Percentiles rank a stretch among this genome's conserved stretches.
Evolutionary conservation across 35 echinoderm and acorn worm species (phyloP).

Genomic region (Hemicentrotus pulcherrimus): DNA sequence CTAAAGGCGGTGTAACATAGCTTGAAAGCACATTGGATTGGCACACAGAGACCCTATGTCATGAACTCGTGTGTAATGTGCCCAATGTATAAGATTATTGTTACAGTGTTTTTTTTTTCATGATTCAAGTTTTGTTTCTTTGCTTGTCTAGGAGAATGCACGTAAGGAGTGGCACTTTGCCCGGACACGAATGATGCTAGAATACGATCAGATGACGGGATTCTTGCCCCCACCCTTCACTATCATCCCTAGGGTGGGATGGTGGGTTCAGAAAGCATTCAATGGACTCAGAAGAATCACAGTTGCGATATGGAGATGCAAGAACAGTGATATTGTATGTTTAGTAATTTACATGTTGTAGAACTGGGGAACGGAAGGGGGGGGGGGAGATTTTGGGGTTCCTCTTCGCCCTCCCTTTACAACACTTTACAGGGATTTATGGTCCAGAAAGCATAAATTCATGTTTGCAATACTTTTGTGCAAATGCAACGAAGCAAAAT

Average conservation of each 20-base stretch:
- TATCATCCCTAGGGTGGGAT: conserved; percentile 48
- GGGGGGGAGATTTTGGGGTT: no score
- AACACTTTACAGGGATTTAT: no score
- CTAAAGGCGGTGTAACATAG: no score
- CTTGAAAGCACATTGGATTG: background rate
- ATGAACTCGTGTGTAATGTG: no score
- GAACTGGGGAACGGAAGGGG: no score
- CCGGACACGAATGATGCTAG: conserved; percentile 53
- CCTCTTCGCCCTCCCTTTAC: no score
- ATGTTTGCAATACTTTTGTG: no score
- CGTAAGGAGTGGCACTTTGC: conserved; percentile 68
- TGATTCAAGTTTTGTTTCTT: no score
- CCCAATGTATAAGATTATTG: background rate
- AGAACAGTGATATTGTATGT: background rate
- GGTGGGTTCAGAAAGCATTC: background rate
- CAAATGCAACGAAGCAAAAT: no score
- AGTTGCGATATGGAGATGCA: background rate
- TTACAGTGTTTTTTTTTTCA: no score
- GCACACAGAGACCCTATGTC: background rate
- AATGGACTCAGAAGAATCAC: background rate
- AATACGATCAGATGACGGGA: conserved; percentile 38
- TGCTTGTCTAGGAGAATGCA: conserved; percentile 59
- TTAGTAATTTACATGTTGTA: background rate
- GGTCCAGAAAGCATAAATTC: no score
- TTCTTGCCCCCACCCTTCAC: conserved; percentile 67